Evolutionary conservation across 2,113 vertebrate species (phyloP).

Genomic region (Channa argus): DNA sequence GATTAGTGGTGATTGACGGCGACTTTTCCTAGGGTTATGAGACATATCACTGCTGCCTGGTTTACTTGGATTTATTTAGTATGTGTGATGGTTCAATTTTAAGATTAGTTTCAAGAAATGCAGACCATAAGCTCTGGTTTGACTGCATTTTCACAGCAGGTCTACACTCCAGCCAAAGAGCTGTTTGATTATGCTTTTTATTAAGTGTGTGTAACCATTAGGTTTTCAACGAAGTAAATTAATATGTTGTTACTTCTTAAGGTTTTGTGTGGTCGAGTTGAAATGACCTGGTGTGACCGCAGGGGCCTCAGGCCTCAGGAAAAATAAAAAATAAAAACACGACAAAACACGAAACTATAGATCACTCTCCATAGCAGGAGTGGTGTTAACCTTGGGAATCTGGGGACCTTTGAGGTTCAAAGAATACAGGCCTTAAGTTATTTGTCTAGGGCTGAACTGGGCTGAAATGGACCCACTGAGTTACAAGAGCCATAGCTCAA

Average conservation of each 20-base stretch:
- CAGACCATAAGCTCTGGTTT: conserved; percentile 31
- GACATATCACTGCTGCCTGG: conserved; percentile 29
- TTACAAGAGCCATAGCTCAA: conserved; percentile 57
- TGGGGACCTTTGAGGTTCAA: conserved; percentile 56
- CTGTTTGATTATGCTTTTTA: conserved; percentile 35
- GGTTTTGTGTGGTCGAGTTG: conserved; percentile 45
- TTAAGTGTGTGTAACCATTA: conserved; percentile 26
- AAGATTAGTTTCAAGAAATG: conserved; percentile 30
- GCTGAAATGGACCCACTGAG: conserved; percentile 53
- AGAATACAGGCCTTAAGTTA: conserved; percentile 65
- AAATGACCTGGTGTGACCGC: conserved; percentile 47
- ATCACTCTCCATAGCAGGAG: conserved; percentile 57
- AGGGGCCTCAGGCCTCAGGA: conserved; percentile 45
- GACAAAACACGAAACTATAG: conserved; percentile 73
- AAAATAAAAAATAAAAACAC: conserved; percentile 64
- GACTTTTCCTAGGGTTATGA: conserved; percentile 47
- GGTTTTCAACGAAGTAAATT: conserved; percentile 36
- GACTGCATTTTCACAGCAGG: conserved; percentile 22
- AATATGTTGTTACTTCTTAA: conserved; percentile 35
- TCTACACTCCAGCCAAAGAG: conserved; percentile 13
- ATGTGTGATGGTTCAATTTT: conserved; percentile 16
- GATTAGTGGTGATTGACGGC: conserved; percentile 55
- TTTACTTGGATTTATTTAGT: conserved; percentile 15
- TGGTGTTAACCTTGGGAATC: conserved; percentile 62
- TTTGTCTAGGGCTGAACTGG: conserved; percentile 66